Evolutionary conservation across 1,140 invertebrate species (phyloP), one percentile per base, ranked within the genome.

Genomic region (Drosophila oshimai): DNA sequence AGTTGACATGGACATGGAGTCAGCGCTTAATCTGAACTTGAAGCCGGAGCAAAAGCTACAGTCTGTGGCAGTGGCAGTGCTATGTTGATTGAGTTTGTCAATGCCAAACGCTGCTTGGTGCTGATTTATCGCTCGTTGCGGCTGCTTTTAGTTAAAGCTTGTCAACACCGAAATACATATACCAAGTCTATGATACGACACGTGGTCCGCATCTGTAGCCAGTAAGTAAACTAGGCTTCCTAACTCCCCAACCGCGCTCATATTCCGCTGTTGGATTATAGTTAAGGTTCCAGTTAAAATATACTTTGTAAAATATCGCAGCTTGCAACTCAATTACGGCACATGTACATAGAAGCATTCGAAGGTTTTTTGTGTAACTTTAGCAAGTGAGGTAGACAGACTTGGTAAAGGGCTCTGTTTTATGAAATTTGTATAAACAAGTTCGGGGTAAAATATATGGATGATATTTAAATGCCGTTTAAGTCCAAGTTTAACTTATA

Each of bases 61-160:
- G 29, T 26, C 36, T 42, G 22, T 37, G 42, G 17, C 18, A 37
- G 54, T 54, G 51, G 46, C 36, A 44, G 34, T 31, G 60, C 80
- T 67, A 79, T 62, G 79, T 86, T 84, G 80, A 86, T 79, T 75
- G 57, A 76, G 81, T 73, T 87, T 87, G 75, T 76, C 81, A 86
- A 75, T 80, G 69, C 68, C 68, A 78, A 78, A 78, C 31, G 70
- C 45, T 55, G 20, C 69, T 69, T 61, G 74, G 29, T 60, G 53
- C 75, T 84, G 81, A 84, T 86, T 84, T 84, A 86, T 86, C 71
- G 76, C 76, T 50, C 42, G 41, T 33, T 37, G 39, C 18, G 64
- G 28, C 36, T 72, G 69, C 33, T 46, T 61, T 74, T 44, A 55
- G 80, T 70, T 75, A 62, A 79, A 74, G 65, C 67, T 68, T 60